Percentiles rank a stretch among this genome's conserved stretches.
These are phyloP conservation scores for Ahaetulla prasina DNA, from an alignment of 2,113 vertebrate species.

Conservation along the genomic window DNA sequence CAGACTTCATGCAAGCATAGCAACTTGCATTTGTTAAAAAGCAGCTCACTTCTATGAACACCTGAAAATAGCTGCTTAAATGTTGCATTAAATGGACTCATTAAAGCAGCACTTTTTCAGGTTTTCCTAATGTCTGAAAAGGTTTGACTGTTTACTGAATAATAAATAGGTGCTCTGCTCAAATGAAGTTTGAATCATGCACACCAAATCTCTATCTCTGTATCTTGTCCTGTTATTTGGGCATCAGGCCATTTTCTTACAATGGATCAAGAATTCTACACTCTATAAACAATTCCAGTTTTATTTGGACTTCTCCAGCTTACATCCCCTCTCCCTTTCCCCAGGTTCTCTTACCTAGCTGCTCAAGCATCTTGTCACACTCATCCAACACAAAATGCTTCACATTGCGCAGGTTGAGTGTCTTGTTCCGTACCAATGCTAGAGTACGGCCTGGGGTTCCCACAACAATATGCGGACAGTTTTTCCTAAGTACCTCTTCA, in stretches of 20 bases:
- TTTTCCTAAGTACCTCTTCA: slow-evolving; percentile 79
- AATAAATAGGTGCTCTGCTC: not conserved
- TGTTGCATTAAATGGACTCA: not conserved
- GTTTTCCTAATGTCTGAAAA: not conserved
- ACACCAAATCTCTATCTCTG: not conserved
- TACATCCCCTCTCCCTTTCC: not conserved
- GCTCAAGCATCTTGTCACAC: slow-evolving; percentile 85
- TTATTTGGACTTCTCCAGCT: too few species aligned
- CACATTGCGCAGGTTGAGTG: slow-evolving; percentile 79
- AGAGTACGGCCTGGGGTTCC: slow-evolving; percentile 80
- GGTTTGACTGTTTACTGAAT: not conserved
- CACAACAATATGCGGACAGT: slow-evolving; percentile 80
- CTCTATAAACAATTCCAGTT: not conserved
- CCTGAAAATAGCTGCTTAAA: not conserved
- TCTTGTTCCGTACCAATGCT: slow-evolving; percentile 78
- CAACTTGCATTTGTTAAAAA: not conserved
- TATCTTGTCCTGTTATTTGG: not conserved
- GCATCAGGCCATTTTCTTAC: not conserved
- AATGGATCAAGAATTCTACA: not conserved
- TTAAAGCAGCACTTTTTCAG: not conserved
- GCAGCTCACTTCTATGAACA: not conserved
- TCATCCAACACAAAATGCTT: slow-evolving; percentile 86
- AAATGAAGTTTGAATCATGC: not conserved
- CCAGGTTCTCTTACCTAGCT: slow-evolving; percentile 68
- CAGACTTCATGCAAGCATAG: not conserved